Evolutionary conservation across 1,140 invertebrate genomes (phyloP).

Genomic region (Achroia grisella): DNA sequence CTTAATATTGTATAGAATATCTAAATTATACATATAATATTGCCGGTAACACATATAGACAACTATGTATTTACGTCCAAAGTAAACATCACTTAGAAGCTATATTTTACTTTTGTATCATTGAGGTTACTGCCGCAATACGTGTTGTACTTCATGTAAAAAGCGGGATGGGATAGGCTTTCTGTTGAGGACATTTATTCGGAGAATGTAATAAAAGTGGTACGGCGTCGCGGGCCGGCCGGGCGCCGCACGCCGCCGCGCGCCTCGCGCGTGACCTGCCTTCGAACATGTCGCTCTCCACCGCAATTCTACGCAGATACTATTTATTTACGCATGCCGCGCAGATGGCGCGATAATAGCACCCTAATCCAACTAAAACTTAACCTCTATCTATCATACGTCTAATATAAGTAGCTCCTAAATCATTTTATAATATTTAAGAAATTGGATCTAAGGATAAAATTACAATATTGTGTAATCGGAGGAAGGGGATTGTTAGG

Average conservation of each 20-base stretch:
- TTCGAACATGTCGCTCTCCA: constrained; percentile 17
- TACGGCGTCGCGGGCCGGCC: constrained; percentile 21
- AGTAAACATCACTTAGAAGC: no score
- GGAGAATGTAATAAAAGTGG: constrained; percentile 56
- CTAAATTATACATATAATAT: no score
- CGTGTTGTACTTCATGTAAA: constrained; percentile 15
- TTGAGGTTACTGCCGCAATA: constrained; percentile 11
- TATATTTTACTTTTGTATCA: no score
- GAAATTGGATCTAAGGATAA: no score
- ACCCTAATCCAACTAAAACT: constrained; percentile 19
- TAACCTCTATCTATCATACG: constrained; percentile 6
- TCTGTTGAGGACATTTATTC: constrained; percentile 40
- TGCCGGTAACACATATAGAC: no score
- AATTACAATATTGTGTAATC: no score
- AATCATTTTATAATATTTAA: no score
- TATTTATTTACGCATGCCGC: constrained; percentile 37
- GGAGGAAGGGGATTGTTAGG: no score
- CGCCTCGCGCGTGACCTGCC: constrained; percentile 34
- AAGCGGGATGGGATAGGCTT: constrained; percentile 22
- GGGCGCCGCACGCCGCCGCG: neutral
- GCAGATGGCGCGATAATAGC: constrained; percentile 24
- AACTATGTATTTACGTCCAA: no score
- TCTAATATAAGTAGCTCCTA: neutral
- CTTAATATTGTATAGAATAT: no score
- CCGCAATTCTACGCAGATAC: constrained; percentile 10